Evolutionary conservation across 2,888 invertebrate genomes (phyloP), one percentile per base, ranked within the genome.

Genomic region (Eupithecia dodoneata): DNA sequence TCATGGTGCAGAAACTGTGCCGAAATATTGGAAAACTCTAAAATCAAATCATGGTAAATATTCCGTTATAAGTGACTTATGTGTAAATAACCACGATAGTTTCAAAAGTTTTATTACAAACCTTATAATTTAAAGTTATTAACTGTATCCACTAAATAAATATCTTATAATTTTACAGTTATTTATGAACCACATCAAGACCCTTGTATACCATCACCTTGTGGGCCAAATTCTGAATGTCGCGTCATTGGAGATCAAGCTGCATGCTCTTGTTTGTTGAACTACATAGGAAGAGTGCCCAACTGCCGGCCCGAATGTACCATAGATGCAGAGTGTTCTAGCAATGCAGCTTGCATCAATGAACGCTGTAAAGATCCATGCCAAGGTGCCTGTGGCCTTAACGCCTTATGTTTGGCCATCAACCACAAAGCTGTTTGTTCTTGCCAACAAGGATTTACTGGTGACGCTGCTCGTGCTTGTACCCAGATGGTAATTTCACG

Each of bases 281-380:
- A 98, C 87, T 98, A 97, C 87, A 96, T 98, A 72, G 98, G 98
- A 79, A 96, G 98, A 83, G 97, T 98, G 73, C 98, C 98, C 47
- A 98, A 97, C 87, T 98, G 98, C 87, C 96, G 98, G 85, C 98
- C 98, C 0, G 98, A 98, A 91, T 98, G 98, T 88, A 96, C 96
- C 4, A 97, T 97, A 80, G 96, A 97, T 86, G 96, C 97, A 10
- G 98, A 98, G 91, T 98, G 98, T 87, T 96, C 98, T 2, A 97
- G 97, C 85, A 97, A 97, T 87, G 96, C 97, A 79, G 97, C 98
- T 76, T 98, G 98, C 87, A 95, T 97, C 79, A 97, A 97, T 87
- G 97, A 98, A 87, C 96, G 97, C 79, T 98, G 98, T 88, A 96
- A 96, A 87, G 97, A 98, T 92, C 98, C 98, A 41, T 98, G 98